These are phyloP conservation scores for Oryzias javanicus DNA, from an alignment of 2,113 vertebrate species.

Conservation along the genomic window DNA sequence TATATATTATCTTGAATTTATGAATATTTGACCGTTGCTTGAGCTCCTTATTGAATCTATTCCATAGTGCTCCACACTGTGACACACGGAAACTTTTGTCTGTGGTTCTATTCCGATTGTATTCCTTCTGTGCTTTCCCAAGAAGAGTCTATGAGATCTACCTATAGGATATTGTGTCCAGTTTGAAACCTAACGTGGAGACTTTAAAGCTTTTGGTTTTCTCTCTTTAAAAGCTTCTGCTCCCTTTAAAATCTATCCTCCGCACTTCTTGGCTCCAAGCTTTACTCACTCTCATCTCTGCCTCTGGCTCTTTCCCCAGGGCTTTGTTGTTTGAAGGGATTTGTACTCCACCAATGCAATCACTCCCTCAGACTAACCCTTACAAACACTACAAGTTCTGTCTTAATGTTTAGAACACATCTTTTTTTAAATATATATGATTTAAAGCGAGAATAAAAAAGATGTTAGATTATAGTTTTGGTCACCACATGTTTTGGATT, in stretches of 20 bases:
- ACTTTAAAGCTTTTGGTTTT: slow-evolving; percentile 29
- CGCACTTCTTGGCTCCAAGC: slow-evolving; percentile 20
- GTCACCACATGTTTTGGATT: too few relatives aligned
- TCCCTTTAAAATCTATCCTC: slow-evolving; percentile 13
- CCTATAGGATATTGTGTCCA: slow-evolving; percentile 17
- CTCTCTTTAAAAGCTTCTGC: slow-evolving; percentile 10
- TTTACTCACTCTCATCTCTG: slow-evolving; percentile 52
- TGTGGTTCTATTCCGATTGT: slow-evolving; percentile 24
- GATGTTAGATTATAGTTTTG: too few relatives aligned
- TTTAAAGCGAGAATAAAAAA: too few relatives aligned
- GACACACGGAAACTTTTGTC: too few relatives aligned
- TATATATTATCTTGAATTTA: too few relatives aligned
- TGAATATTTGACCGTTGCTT: too few relatives aligned
- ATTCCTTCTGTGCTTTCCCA: slow-evolving; percentile 40
- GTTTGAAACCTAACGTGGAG: too few relatives aligned
- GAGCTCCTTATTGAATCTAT: too few relatives aligned
- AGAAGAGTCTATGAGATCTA: slow-evolving; percentile 38
- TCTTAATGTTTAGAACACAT: too few relatives aligned
- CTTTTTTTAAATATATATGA: too few relatives aligned
- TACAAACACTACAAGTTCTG: too few relatives aligned
- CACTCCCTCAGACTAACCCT: neutral
- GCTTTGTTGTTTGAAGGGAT: slow-evolving; percentile 72
- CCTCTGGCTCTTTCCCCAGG: slow-evolving; percentile 69
- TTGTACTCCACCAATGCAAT: slow-evolving; percentile 47
- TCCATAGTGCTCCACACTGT: too few relatives aligned